Evolutionary conservation across 2,113 vertebrate species (phyloP).

Genomic region (Ameiurus melas): DNA sequence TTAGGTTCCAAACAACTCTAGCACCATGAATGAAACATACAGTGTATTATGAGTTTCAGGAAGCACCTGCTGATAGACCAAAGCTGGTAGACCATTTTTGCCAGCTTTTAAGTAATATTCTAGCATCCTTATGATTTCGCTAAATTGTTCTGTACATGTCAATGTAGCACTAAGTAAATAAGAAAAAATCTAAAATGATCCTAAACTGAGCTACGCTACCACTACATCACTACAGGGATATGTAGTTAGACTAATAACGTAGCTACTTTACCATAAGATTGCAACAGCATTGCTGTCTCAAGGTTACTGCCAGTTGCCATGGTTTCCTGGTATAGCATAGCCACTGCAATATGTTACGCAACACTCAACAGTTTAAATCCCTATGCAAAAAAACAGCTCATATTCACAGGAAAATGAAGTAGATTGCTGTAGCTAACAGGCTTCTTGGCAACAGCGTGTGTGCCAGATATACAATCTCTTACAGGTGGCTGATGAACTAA

Average conservation of each 20-base stretch:
- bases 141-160: not conserved
- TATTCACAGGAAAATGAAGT: too few species aligned
- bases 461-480: too few species aligned
- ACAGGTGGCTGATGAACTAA: too few species aligned
- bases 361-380: too few species aligned
- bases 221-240: not conserved
- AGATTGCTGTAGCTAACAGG: too few species aligned
- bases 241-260: not conserved
- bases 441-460: too few species aligned
- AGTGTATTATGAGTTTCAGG: not conserved
- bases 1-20: not conserved
- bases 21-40: not conserved
- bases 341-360: not conserved
- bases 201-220: too few species aligned
- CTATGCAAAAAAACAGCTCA: too few species aligned
- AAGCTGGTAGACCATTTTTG: not conserved
- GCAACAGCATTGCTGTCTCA: not conserved
- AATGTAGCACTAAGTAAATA: not conserved
- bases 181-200: not conserved
- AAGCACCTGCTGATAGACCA: not conserved
- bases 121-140: not conserved
- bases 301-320: not conserved
- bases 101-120: not conserved
- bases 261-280: not conserved
- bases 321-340: not conserved